Percentiles rank a stretch among this genome's conserved stretches.
Conservation (phyloP, 1,140 invertebrate species). For the silkworm (Bombyx mori) region DNA sequence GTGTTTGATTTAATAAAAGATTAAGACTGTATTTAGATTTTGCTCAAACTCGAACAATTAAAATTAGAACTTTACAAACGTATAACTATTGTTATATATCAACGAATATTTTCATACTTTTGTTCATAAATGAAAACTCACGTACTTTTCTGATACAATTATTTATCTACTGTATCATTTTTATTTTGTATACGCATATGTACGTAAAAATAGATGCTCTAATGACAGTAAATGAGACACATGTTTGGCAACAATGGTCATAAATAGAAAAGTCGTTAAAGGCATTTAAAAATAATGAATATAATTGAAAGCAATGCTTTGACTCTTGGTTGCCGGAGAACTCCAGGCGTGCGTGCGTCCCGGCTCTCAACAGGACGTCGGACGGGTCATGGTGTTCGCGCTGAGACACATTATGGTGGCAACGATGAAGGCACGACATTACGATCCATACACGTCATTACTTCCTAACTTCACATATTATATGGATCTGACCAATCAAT, state of each 20-base stretch:
- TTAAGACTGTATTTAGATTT: slow-evolving; percentile 51
- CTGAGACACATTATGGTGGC: slow-evolving; percentile 43
- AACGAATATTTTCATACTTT: too few species aligned
- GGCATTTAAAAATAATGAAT: neutral
- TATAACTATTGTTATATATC: too few species aligned
- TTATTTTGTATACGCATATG: neutral
- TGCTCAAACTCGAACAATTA: too few species aligned
- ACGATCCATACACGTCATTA: slow-evolving; percentile 37
- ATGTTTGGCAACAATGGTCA: slow-evolving; percentile 25
- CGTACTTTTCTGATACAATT: too few species aligned
- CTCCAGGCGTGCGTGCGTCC: slow-evolving; percentile 37
- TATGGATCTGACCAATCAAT: neutral
- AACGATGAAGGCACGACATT: slow-evolving; percentile 30
- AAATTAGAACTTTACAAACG: too few species aligned
- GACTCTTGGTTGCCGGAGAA: slow-evolving; percentile 14
- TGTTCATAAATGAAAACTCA: too few species aligned
- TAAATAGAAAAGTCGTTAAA: slow-evolving; percentile 1
- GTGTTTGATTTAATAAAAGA: slow-evolving; percentile 74
- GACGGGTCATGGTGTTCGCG: slow-evolving; percentile 37
- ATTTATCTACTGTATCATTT: too few species aligned
- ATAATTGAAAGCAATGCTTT: slow-evolving; percentile 11
- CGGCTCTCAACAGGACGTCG: slow-evolving; percentile 43
- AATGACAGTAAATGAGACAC: neutral
- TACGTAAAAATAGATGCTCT: neutral
- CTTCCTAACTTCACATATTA: slow-evolving; percentile 10